A percentile compares a stretch with the other conserved stretches of the same genome.
Conservation (phyloP, 2,888 invertebrate species). For the Margaritifera margaritifera region DNA sequence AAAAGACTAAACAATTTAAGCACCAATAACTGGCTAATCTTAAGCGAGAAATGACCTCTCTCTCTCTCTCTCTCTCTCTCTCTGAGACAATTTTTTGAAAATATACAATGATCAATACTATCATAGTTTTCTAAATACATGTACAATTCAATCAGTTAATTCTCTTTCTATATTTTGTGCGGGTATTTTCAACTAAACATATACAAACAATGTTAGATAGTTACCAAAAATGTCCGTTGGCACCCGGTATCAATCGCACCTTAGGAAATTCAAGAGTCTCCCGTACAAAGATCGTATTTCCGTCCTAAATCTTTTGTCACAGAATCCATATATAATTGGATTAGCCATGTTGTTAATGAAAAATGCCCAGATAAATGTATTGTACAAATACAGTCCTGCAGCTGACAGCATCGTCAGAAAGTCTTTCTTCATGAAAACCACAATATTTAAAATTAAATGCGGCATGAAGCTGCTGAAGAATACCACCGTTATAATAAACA, state of each 20-base stretch:
- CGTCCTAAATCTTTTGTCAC: slow-evolving; percentile 49
- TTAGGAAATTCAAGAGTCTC: background rate
- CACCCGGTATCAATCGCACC: background rate
- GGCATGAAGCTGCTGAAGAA: slow-evolving; percentile 58
- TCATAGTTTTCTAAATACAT: no score
- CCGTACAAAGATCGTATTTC: slow-evolving; percentile 28
- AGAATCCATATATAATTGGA: slow-evolving; percentile 57
- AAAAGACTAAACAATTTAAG: no score
- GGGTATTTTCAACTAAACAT: no score
- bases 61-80: no score
- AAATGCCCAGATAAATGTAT: slow-evolving; percentile 54
- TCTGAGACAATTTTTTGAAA: no score
- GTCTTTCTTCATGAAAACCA: slow-evolving; percentile 38
- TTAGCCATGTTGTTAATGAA: slow-evolving; percentile 58
- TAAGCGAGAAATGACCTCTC: no score
- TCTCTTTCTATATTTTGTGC: no score
- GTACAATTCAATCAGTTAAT: no score
- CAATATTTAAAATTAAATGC: slow-evolving; percentile 42
- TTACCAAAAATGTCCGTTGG: no score
- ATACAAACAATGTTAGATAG: no score
- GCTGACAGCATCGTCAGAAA: slow-evolving; percentile 34
- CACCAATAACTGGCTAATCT: no score
- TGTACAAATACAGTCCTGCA: slow-evolving; percentile 36
- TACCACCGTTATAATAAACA: slow-evolving; percentile 48
- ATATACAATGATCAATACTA: no score